Conservation (phyloP, 2,888 invertebrate genomes). For the Sclerodermus sp. region DNA sequence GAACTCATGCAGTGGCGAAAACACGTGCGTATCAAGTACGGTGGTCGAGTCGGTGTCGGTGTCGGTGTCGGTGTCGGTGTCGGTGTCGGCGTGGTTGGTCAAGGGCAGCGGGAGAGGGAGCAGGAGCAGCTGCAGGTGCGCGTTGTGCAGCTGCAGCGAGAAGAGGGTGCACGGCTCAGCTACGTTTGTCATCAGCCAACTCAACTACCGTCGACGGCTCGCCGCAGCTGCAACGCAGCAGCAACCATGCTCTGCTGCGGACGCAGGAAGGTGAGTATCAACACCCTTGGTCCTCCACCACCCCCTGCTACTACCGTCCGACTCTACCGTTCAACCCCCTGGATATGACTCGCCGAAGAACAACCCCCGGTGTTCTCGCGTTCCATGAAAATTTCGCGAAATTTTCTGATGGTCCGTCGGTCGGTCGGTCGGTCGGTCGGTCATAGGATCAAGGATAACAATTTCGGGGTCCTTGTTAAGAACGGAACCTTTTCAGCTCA, state of each 20-base stretch:
- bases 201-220: conserved; percentile 47
- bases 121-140: conserved; percentile 52
- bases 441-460: too few species aligned
- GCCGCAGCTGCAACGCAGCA: conserved; percentile 73
- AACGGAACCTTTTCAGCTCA: too few species aligned
- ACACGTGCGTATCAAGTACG: conserved; percentile 59
- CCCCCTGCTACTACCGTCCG: too few species aligned
- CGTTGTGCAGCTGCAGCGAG: conserved; percentile 56
- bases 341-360: too few species aligned
- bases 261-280: conserved; percentile 80
- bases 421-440: too few species aligned
- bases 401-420: too few species aligned
- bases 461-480: too few species aligned
- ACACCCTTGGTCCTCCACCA: not conserved
- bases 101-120: conserved; percentile 55
- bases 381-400: too few species aligned
- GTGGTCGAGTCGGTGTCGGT: conserved; percentile 58
- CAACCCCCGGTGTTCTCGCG: too few species aligned
- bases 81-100: conserved; percentile 15
- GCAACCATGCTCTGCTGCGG: conserved; percentile 95
- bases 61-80: conserved; percentile 52
- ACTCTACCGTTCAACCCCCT: too few species aligned
- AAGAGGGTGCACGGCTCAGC: conserved; percentile 48
- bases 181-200: conserved; percentile 51
- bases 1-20: conserved; percentile 59